A percentile compares a stretch with the other conserved stretches of the same genome.
Evolutionary conservation across 2,797 vertebrate species (phyloP).

Genomic region (Harpagifer antarcticus): DNA sequence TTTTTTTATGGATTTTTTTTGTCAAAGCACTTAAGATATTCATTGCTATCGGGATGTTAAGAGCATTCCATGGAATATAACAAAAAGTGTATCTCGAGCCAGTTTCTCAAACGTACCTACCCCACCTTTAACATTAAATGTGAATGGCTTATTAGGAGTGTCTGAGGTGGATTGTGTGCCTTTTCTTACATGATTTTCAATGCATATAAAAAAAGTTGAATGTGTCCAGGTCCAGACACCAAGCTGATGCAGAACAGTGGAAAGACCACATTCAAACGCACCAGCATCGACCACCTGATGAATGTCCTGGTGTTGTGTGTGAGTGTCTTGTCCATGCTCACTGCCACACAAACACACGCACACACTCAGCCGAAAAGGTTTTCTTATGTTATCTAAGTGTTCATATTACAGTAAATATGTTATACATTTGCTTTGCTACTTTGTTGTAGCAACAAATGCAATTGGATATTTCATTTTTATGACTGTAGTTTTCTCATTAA

Average conservation of each 20-base stretch:
- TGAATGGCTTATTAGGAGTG: not conserved
- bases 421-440: not conserved
- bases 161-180: not conserved
- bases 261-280: conserved; percentile 91
- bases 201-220: conserved; percentile 26
- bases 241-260: conserved; percentile 98
- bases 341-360: not conserved
- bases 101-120: no score
- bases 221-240: conserved; percentile 91
- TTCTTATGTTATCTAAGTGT: not conserved
- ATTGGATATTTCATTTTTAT: no score
- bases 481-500: no score
- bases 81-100: no score
- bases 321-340: conserved; percentile 71
- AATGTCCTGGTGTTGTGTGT: conserved; percentile 94
- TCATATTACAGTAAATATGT: not conserved
- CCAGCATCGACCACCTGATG: conserved; percentile 94
- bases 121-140: not conserved
- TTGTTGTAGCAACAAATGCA: no score
- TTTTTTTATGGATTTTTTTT: no score
- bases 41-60: no score
- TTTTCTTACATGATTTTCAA: not conserved
- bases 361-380: not conserved
- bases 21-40: no score
- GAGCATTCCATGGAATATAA: no score